Evolutionary conservation across 64 coral and sea anemone species (phyloP), one percentile per base, ranked within the genome.

Genomic region (Dendronephthya gigantea): DNA sequence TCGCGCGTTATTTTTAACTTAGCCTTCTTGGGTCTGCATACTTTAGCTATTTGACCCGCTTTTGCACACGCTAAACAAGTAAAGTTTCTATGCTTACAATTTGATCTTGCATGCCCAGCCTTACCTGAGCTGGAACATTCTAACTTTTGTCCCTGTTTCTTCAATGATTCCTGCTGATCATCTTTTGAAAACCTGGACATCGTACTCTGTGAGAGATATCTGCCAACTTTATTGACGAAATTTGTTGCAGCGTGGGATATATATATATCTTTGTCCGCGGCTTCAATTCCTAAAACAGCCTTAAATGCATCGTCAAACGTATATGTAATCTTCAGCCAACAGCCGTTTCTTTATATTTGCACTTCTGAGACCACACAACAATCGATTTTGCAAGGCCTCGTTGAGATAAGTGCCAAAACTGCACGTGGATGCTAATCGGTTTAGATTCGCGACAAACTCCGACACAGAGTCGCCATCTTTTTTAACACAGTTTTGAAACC

Each of bases 271-370:
- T 90, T 90, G 31, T 84, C 83, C 8, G 88, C 55, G 1, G 83
- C 68, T 66, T 84, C 33, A 11, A 45, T 45, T 6, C 41, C 41
- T 11, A 45, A 45, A 6, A 11, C 41, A 11, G 11, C 41, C 11
- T 38, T 79, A 2, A 90, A 19, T 6, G 65, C 82, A 9, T 52
- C n/a, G 23, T 90, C 68, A 22, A 79, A 79, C 10, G 58, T 66
- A n/a, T n/a, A n/a, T n/a, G 88, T 89, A 40, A 83, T 89, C 88
- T 45, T 89, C 82, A 39, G 88, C 83, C 49, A 89, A 59, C 12
- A 83, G 28, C 29, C 85, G 84, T 40, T 84, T 90, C 50, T 86
- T 83, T 1, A 74, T 90, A 51, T 90, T 45, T 45, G 4, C 4
- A 45, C 4, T 45, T 45, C 41, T 45, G 41, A 45, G 41, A 45